Base-by-base conservation (phyloP, 2,888 invertebrate genomes). In the Pachliopta kotzebuea region DNA sequence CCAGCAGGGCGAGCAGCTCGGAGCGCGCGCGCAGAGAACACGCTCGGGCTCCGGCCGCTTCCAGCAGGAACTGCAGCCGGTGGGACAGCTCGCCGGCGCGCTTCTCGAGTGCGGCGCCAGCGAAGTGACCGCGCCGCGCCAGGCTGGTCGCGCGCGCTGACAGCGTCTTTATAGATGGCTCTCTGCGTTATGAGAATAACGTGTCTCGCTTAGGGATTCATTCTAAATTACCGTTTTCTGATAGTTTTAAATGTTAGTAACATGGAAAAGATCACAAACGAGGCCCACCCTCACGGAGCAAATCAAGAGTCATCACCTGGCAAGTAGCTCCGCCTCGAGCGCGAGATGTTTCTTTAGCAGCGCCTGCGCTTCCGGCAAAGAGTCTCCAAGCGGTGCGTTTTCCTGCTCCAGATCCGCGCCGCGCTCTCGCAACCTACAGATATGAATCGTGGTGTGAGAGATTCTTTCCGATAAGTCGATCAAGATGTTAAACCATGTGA, bases 301-400 rank as follows among this genome's bases (percentile, higher is more conserved):
- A 14, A 14, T 37, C 9, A 37, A 37, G 1, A 3, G 14, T 37
- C 37, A 70, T 56, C 52, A 90, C 92, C 94, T 95, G 0, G 98
- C 96, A 14, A 96, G 92, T 11, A 98, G 92, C 80, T 99, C 98
- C 0, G 97, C 96, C 82, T 99, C 98, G 45, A 99, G 80, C 0
- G 96, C 95, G 78, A 97, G 96, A 78, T 99, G 98, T 84, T 98
- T 98, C 92, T 99, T 99, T 77, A 97, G 96, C 55, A 98, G 90
- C 64, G 96, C 95, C 78, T 98, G 98, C 0, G 98, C 98, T 18
- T 96, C 95, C 1, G 84, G 79, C 56, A 90, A 76, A 0, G 84
- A 79, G 18, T 78, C 69, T 49, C 88, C 90, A 2, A 65, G 57
- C 18, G 65, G 65, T 67, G 77, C 56, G 75, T 88, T 70, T 56